These are phyloP conservation scores for Dryobota labecula DNA, from an alignment of 2,888 invertebrate genomes.

Conservation along the genomic window DNA sequence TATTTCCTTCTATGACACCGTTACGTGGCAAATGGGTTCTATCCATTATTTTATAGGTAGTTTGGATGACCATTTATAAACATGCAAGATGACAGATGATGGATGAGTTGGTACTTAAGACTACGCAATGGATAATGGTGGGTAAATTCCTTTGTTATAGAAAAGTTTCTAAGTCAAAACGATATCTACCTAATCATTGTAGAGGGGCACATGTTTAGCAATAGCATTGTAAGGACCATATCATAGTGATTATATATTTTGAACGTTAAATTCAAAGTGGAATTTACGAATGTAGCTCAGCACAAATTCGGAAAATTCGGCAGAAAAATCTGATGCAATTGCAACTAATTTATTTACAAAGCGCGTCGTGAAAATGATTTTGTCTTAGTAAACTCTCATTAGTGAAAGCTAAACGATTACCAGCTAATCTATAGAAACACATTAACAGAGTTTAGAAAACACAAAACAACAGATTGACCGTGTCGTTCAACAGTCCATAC, in stretches of 20 bases:
- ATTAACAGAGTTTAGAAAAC: slow-evolving; percentile 13
- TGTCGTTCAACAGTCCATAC: slow-evolving; percentile 1
- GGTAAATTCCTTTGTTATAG: not conserved
- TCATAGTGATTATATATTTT: not conserved
- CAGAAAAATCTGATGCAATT: not conserved
- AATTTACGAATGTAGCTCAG: not conserved
- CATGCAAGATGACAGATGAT: not conserved
- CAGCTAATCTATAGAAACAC: not conserved
- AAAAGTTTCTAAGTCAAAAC: not conserved
- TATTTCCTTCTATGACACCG: slow-evolving; percentile 54
- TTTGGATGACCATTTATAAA: slow-evolving; percentile 9
- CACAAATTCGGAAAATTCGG: not conserved
- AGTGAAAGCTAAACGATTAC: slow-evolving; percentile 9
- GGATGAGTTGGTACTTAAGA: not conserved
- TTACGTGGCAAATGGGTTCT: slow-evolving; percentile 13
- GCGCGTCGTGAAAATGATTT: not conserved
- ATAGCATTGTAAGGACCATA: not conserved
- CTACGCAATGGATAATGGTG: not conserved
- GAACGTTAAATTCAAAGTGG: not conserved
- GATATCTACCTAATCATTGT: too few relatives aligned
- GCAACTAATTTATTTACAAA: not conserved
- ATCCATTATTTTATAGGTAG: not conserved
- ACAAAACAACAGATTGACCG: not conserved
- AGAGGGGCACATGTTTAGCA: too few relatives aligned
- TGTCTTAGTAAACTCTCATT: not conserved